Base-by-base conservation (phyloP, 2,888 invertebrate species). In the Seira ritae region DNA sequence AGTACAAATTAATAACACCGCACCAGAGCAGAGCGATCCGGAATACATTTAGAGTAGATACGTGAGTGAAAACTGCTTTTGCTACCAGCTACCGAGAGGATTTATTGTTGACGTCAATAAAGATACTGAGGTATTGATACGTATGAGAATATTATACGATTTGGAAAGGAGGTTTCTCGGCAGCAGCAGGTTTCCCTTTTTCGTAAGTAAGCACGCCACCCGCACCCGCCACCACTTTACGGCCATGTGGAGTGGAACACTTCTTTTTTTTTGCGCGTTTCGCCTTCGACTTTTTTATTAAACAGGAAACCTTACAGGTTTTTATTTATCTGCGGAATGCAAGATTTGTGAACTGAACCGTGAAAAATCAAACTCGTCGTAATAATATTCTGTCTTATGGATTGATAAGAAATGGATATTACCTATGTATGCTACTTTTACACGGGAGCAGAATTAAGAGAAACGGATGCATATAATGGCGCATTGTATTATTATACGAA, bases 241-340 rank as follows among this genome's bases (percentile, higher is more conserved):
- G 20, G 22, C 55, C 62, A 62, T 62, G 73, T 65, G 73, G 73
- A 73, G 73, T 65, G 73, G 73, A 73, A 73, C 73, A 73, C 31
- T 62, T 31, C 31, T 31, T 8, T 19, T 37, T 65, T 73, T 73
- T 73, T 73, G 42, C 22, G 37, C 37, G 42, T 22, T 42, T 50
- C 50, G 12, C 3, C 50, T 50, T 50, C 50, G 50, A n/a, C 60
- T 73, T n/a, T 46, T 6, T 46, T 68, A 31, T 68, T 68, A 42
- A 78, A 81, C 75, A 81, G 81, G 81, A 81, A 81, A 75, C 71
- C 75, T 74, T 75, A 71, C 75, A 70, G 74, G 81, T 81, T 81
- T 80, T 69, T 65, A 71, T 69, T 60, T 80, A 74, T 80, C 73
- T 68, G 15, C n/a, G 74, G 74, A 74, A 74, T 77, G 77, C 62